phyloP scores from a whole-genome alignment of 92 coral and sea anemone genomes.

The Parazoanthus swiftii region DNA sequence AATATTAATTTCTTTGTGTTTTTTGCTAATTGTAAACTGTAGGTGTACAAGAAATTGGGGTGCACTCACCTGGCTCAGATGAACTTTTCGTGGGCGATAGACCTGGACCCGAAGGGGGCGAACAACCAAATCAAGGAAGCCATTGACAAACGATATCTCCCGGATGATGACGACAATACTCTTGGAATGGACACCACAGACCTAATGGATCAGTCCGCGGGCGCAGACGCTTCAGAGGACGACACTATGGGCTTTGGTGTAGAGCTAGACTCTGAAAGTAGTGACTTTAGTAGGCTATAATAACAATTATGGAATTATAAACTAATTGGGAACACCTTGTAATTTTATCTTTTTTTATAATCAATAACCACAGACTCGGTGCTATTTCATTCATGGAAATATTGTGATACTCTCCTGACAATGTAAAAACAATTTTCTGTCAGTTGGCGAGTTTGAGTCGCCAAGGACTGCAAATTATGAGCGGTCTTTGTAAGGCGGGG shows the following conservation, averaged over 20 bases:
- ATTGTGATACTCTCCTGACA: background rate
- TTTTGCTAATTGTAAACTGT: background rate
- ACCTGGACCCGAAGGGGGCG: slow-evolving; percentile 96
- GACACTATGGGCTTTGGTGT: slow-evolving; percentile 58
- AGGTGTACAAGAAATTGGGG: slow-evolving; percentile 96
- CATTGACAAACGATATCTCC: slow-evolving; percentile 95
- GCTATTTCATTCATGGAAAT: background rate
- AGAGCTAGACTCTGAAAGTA: background rate
- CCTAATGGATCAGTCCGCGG: slow-evolving; percentile 75
- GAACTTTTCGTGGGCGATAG: slow-evolving; percentile 99
- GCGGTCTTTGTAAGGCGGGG: no score
- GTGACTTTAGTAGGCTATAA: background rate
- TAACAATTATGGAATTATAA: background rate
- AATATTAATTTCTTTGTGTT: no score
- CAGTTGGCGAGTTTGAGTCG: background rate
- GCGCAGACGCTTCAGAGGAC: slow-evolving; percentile 55
- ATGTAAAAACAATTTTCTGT: background rate
- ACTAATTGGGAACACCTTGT: background rate
- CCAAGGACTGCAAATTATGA: no score
- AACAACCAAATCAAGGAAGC: slow-evolving; percentile 99
- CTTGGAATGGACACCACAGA: slow-evolving; percentile 61
- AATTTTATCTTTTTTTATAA: slow-evolving; percentile 26
- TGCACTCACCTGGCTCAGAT: slow-evolving; percentile 90
- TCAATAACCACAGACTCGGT: background rate
- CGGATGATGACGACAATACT: slow-evolving; percentile 94